A percentile compares a stretch with the other conserved stretches of the same genome.
Evolutionary conservation across 2,797 vertebrate genomes (phyloP).

Genomic region (Apodemus agrarius): DNA sequence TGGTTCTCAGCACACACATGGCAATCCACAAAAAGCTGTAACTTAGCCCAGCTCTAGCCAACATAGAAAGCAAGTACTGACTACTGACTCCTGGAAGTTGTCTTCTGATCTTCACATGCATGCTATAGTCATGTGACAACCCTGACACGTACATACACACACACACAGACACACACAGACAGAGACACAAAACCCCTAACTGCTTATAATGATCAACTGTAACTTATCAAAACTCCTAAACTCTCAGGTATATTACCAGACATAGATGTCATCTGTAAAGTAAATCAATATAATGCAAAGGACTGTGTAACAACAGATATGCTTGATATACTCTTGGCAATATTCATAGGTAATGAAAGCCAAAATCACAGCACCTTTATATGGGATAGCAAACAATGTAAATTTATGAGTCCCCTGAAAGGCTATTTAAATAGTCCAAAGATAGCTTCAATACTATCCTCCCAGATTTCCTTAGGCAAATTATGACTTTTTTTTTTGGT

Average conservation of each 20-base stretch:
- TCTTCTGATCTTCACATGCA: neutral
- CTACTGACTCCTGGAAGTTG: neutral
- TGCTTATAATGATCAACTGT: neutral
- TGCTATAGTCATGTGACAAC: neutral
- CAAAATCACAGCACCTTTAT: neutral
- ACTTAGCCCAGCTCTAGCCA: neutral
- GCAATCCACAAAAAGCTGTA: neutral
- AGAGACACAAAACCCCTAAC: too few relatives aligned
- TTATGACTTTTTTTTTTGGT: neutral
- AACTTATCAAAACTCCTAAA: neutral
- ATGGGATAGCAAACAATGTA: neutral
- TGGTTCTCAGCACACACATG: neutral
- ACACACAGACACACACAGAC: too few relatives aligned
- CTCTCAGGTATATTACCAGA: neutral
- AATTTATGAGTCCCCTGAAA: neutral
- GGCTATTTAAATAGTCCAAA: neutral
- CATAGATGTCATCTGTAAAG: neutral
- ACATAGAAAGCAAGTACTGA: neutral
- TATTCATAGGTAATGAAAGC: neutral
- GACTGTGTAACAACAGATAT: neutral
- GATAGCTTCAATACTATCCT: neutral
- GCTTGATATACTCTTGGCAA: neutral
- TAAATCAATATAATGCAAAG: neutral
- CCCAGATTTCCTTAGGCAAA: neutral
- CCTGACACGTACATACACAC: too few relatives aligned